phyloP scores from a whole-genome alignment of 2,888 invertebrate species.

The Agrochola circellaris region DNA sequence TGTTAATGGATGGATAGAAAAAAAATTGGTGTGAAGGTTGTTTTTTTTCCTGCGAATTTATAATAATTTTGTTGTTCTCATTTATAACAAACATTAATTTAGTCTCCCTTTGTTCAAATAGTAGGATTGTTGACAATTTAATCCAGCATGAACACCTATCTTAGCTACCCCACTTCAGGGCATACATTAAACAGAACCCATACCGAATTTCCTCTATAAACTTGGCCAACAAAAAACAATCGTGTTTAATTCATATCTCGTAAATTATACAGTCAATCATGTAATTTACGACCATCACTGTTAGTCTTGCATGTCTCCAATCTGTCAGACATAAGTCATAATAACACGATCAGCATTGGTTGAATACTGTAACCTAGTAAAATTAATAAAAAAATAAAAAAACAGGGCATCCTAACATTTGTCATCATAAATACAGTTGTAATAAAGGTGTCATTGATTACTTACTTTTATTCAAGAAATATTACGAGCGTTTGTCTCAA shows the following conservation, averaged over 20 bases:
- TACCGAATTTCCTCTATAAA: neutral
- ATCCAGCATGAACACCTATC: too few relatives aligned
- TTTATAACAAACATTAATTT: neutral
- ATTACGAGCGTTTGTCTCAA: neutral
- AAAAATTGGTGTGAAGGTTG: too few relatives aligned
- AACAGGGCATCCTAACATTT: too few relatives aligned
- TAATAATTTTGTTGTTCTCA: neutral
- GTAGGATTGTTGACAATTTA: neutral
- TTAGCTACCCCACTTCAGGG: neutral
- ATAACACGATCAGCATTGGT: neutral
- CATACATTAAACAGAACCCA: conserved; percentile 43
- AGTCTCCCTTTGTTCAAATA: neutral
- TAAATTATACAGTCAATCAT: conserved; percentile 25
- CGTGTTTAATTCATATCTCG: conserved; percentile 32
- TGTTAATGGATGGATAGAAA: neutral
- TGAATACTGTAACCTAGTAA: too few relatives aligned
- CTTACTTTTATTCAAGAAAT: neutral
- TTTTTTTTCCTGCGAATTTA: too few relatives aligned
- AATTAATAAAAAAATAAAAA: too few relatives aligned
- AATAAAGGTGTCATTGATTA: neutral
- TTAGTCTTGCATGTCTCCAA: conserved; percentile 25
- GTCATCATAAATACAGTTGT: neutral
- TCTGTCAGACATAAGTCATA: conserved; percentile 13
- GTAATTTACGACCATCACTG: conserved; percentile 20
- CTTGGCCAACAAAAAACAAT: conserved; percentile 21